Base-by-base conservation (phyloP, 1,140 invertebrate species). In the Lutraria rhynchaena region DNA sequence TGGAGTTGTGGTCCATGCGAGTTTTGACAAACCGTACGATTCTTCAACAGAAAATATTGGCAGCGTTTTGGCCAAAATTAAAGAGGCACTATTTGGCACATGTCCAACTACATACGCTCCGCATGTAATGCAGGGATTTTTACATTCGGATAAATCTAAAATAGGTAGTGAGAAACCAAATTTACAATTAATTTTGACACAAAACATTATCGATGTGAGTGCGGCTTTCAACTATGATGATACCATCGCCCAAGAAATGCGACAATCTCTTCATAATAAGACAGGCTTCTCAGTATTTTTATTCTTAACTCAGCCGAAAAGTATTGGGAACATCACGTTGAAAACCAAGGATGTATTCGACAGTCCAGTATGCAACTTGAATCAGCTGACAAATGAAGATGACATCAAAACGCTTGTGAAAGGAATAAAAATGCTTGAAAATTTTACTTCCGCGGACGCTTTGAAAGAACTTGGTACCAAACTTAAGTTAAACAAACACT, bases 261-360 rank as follows among this genome's bases (percentile, higher is more conserved):
- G 22, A 31, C 7, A 3, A 7, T 9, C 9, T 31, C 4, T 22
- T 19, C 2, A 24, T 13, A 24, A 57, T 53, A 15, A 19, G 7
- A 11, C 15, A 22, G 69, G 46, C 29, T 35, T 71, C 17, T n/a
- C 33, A 9, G 41, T 35, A 3, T 22, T 35, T 5, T 53, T 57
- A 33, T 24, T 53, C 7, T 24, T 71, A 22, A 27, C 33, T 33
- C 69, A 55, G 4, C 69, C 69, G 3, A 71, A 71, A 37, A 71
- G 46, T 46, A 3, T 3, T 49, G 41, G 69, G 4, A 71, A 22
- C 1, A 15, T 71, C 1, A 7, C 17, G n/a, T 22, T 71, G 11
- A 24, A 55, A 3, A 71, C 41, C 22, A 35, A 4, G 4, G 69
- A 71, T 31, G 46, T 49, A 5, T 71, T 55, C 37, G 69, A 71